These are phyloP conservation scores for Gobius niger DNA, from an alignment of 2,113 vertebrate genomes.

Conservation along the genomic window DNA sequence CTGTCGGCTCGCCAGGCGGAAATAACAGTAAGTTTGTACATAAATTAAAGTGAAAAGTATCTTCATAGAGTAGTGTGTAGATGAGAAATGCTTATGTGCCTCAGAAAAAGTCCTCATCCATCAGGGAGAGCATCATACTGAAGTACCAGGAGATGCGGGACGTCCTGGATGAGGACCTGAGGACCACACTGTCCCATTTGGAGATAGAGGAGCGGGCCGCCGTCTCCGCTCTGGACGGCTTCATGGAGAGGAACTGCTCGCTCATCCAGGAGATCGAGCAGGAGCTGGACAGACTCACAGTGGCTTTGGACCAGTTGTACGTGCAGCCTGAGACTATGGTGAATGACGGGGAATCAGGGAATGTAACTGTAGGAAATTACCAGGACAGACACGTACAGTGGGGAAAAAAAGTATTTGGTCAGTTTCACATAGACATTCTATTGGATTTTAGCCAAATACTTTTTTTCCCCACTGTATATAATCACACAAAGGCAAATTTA, in stretches of 20 bases:
- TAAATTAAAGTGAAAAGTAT: no score
- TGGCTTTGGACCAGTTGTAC: slow-evolving; percentile 45
- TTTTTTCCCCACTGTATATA: no score
- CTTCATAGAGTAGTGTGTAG: background rate
- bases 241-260: slow-evolving; percentile 71
- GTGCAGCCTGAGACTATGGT: slow-evolving; percentile 46
- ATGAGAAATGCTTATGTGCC: slow-evolving; percentile 25
- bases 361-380: no score
- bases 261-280: slow-evolving; percentile 74
- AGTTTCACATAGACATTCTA: no score
- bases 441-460: no score
- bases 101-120: slow-evolving; percentile 69
- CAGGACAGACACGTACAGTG: no score
- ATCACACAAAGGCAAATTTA: background rate
- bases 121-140: slow-evolving; percentile 65
- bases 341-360: background rate
- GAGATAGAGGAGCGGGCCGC: slow-evolving; percentile 75
- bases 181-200: slow-evolving; percentile 71
- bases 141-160: slow-evolving; percentile 75
- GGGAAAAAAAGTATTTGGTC: no score
- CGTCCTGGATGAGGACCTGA: slow-evolving; percentile 73
- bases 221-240: slow-evolving; percentile 60
- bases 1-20: slow-evolving; percentile 71
- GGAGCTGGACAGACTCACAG: slow-evolving; percentile 62
- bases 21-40: slow-evolving; percentile 67